phyloP scores from a whole-genome alignment of 53 echinoderm and acorn worm species.

The Henricia sp. region DNA sequence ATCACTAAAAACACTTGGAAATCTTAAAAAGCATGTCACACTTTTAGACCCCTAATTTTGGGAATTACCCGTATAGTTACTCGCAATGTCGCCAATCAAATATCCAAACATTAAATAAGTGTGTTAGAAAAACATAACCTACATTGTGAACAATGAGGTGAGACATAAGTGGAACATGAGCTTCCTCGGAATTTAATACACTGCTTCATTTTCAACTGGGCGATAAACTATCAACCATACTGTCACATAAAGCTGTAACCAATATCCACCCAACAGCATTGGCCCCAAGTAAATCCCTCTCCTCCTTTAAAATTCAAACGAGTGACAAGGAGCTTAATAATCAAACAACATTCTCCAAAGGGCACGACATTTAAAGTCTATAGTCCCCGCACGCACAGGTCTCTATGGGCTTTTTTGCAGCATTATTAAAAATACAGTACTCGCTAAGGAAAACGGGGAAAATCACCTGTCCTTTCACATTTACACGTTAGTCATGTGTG shows the following conservation, averaged over 20 bases:
- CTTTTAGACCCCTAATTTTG: too few relatives aligned
- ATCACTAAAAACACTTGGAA: too few relatives aligned
- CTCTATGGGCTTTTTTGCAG: background rate
- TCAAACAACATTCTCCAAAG: slow-evolving; percentile 9
- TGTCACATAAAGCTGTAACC: background rate
- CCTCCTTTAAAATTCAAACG: background rate
- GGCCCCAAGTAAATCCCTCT: background rate
- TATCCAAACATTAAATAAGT: too few relatives aligned
- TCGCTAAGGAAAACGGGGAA: background rate
- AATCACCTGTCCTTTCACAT: slow-evolving; percentile 13
- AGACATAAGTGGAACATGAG: too few relatives aligned
- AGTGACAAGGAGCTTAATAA: background rate
- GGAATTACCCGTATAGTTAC: too few relatives aligned
- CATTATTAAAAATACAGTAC: slow-evolving; percentile 2
- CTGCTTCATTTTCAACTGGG: background rate
- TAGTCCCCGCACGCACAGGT: background rate
- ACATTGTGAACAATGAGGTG: background rate
- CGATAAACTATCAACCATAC: background rate
- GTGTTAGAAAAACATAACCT: background rate
- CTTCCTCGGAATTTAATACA: background rate
- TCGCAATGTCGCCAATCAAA: too few relatives aligned
- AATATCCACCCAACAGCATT: background rate
- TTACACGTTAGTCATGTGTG: background rate
- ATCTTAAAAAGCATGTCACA: too few relatives aligned
- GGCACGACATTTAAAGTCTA: slow-evolving; percentile 22